These are phyloP conservation scores for Melipona beecheii DNA, from an alignment of 2,888 invertebrate genomes.

Conservation along the genomic window DNA sequence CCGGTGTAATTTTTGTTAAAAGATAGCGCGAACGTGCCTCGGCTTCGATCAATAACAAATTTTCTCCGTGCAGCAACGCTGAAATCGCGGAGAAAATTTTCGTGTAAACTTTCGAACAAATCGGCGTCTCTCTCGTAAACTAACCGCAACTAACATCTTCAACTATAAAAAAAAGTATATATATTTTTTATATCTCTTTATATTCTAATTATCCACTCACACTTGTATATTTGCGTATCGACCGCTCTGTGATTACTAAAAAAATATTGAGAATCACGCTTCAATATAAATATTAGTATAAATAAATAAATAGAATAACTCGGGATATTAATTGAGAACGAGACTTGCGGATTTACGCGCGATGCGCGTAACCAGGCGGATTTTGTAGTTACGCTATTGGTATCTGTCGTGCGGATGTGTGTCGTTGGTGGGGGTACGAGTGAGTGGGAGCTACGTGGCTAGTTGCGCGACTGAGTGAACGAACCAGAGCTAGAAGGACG, in stretches of 20 bases:
- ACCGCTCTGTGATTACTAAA: too few relatives aligned
- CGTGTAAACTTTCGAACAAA: too few relatives aligned
- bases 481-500: conserved; percentile 25
- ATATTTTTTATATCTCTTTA: too few relatives aligned
- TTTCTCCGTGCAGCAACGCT: too few relatives aligned
- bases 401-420: conserved; percentile 59
- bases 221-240: too few relatives aligned
- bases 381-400: conserved; percentile 55
- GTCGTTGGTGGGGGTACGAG: conserved; percentile 32
- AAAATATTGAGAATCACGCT: too few relatives aligned
- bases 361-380: background rate
- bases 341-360: background rate
- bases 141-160: too few relatives aligned
- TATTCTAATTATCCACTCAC: too few relatives aligned
- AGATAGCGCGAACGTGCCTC: background rate
- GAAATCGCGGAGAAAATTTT: too few relatives aligned
- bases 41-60: background rate
- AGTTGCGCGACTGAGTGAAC: conserved; percentile 53
- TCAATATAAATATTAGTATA: too few relatives aligned
- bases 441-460: conserved; percentile 61
- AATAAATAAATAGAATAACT: background rate
- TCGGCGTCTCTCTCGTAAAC: too few relatives aligned
- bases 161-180: too few relatives aligned
- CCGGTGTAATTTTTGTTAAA: background rate
- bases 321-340: background rate